These are phyloP conservation scores for Stenodera caucasica DNA, from an alignment of 2,888 invertebrate genomes.

Conservation along the genomic window DNA sequence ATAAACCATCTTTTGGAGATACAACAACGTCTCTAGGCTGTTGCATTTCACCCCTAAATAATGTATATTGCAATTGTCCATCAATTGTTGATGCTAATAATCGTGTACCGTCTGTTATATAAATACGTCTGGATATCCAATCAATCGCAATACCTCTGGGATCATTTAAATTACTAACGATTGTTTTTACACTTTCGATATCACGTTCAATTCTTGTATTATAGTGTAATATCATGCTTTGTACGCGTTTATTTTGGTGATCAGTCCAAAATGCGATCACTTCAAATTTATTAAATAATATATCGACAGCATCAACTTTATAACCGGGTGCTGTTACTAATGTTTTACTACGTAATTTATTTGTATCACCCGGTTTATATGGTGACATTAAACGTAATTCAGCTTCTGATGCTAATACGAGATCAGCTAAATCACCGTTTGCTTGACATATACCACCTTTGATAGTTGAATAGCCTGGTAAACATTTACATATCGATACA, in stretches of 20 bases:
- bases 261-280: slow-evolving; percentile 57
- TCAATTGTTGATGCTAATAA: slow-evolving; percentile 60
- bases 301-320: slow-evolving; percentile 61
- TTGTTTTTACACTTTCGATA: slow-evolving; percentile 42
- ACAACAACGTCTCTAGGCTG: slow-evolving; percentile 72
- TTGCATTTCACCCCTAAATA: slow-evolving; percentile 59
- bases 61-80: slow-evolving; percentile 61
- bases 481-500: slow-evolving; percentile 64
- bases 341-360: slow-evolving; percentile 49
- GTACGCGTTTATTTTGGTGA: slow-evolving; percentile 55
- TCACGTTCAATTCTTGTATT: slow-evolving; percentile 34
- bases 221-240: slow-evolving; percentile 48
- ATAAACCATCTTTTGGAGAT: slow-evolving; percentile 65
- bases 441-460: slow-evolving; percentile 63
- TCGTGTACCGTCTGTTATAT: slow-evolving; percentile 65
- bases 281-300: slow-evolving; percentile 51
- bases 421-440: slow-evolving; percentile 60
- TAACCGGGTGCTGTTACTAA: slow-evolving; percentile 53
- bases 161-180: slow-evolving; percentile 60
- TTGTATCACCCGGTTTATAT: slow-evolving; percentile 60
- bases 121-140: slow-evolving; percentile 68
- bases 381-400: slow-evolving; percentile 66
- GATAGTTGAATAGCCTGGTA: slow-evolving; percentile 59
- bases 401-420: slow-evolving; percentile 67
- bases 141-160: slow-evolving; percentile 78